Base-by-base conservation (phyloP, 2,888 invertebrate genomes). In the Drepana falcataria region DNA sequence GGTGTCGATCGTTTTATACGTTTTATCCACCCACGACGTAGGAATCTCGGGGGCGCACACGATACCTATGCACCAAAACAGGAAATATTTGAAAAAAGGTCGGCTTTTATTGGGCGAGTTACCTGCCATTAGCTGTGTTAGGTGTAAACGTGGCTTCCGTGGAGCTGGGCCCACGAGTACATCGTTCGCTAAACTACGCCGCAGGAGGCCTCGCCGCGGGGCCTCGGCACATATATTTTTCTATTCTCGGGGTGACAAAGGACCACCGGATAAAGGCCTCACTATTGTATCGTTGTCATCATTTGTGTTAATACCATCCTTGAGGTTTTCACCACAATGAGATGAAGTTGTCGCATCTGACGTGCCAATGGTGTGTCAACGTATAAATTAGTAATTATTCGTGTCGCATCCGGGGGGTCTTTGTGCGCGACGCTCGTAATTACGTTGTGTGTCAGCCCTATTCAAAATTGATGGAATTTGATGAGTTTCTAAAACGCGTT, bases 301-400 rank as follows among this genome's bases (percentile, higher is more conserved):
- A 83, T 87, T 86, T 85, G 85, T 89, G 89, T 89, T 90, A 89
- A 90, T 91, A 84, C 84, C 84, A 87, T 84, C 85, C 87, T 88
- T 87, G 89, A 90, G 90, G 89, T 89, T 91, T 88, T 77, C 82
- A 77, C 86, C 83, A 91, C 90, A 91, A 89, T 82, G 83, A 74
- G 76, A 84, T 87, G 87, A 83, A 86, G 87, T 82, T 78, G 83
- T 88, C 85, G 73, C 75, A 75, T 79, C 80, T 73, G 76, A 77
- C 70, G 75, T 81, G 80, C 87, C 85, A 87, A 88, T 87, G 83
- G 82, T 79, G 85, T 83, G 90, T 85, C 85, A 84, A 88, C 84
- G 83, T 87, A 81, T 87, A 87, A 87, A 90, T 90, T 88, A 84
- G 85, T 86, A 83, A 88, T 88, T 84, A 85, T 85, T 78, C 77